These are phyloP conservation scores for Caerostris extrusa DNA, from an alignment of 1,140 invertebrate species.

Conservation along the genomic window DNA sequence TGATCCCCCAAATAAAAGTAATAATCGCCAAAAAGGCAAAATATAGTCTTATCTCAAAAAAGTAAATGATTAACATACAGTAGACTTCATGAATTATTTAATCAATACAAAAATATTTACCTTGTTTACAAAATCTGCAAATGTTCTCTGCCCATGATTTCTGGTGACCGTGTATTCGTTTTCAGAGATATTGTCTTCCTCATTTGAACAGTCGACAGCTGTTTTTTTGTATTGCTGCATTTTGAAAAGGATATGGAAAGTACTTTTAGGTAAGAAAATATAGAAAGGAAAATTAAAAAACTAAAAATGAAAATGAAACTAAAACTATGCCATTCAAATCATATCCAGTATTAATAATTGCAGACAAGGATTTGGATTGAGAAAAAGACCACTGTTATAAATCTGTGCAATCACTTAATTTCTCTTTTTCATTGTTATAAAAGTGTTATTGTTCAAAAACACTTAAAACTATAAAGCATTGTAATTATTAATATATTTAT, in stretches of 20 bases:
- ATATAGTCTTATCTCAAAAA: no score
- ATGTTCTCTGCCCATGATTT: background rate
- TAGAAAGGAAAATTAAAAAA: background rate
- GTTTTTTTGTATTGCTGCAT: background rate
- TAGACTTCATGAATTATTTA: background rate
- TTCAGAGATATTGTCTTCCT: background rate
- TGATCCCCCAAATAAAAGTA: no score
- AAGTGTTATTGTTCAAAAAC: no score
- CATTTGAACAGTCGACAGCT: background rate
- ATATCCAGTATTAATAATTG: background rate
- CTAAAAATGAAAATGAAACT: background rate
- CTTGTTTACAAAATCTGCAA: constrained; percentile 1
- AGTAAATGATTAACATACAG: no score
- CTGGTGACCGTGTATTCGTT: background rate
- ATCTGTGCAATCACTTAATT: background rate
- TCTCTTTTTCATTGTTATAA: background rate
- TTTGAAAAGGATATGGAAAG: background rate
- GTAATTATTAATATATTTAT: no score
- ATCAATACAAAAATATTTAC: background rate
- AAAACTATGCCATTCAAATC: background rate
- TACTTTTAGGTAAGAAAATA: background rate
- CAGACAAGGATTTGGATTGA: background rate
- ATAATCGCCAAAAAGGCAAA: no score
- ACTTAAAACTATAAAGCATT: no score
- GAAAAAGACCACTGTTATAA: background rate